Percentiles rank a stretch among this genome's conserved stretches.
phyloP scores from a whole-genome alignment of 2,797 vertebrate species.

The Hephaestus fuliginosus region DNA sequence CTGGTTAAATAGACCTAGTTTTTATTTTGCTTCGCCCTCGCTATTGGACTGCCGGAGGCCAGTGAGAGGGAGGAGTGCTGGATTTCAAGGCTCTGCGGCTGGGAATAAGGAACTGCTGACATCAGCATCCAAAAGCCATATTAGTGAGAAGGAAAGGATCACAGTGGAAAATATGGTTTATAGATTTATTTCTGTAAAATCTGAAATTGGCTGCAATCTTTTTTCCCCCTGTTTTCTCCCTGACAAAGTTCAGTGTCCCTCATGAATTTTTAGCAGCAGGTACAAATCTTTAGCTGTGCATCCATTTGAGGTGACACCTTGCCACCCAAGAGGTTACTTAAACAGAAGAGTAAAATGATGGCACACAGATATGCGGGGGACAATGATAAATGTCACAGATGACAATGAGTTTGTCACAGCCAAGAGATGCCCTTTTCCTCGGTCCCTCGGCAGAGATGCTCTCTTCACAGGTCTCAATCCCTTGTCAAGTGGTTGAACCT shows the following conservation, averaged over 20 bases:
- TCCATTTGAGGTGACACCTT: constrained; percentile 34
- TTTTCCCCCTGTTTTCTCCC: neutral
- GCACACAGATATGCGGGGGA: constrained; percentile 66
- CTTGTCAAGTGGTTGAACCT: constrained; percentile 83
- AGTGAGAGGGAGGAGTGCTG: constrained; percentile 44
- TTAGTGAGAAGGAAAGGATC: constrained; percentile 65
- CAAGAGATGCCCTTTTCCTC: constrained; percentile 83
- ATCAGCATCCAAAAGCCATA: constrained; percentile 76
- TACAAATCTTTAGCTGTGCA: constrained; percentile 40
- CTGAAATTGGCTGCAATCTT: constrained; percentile 62
- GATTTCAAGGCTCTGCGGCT: constrained; percentile 58
- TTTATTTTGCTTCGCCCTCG: constrained; percentile 55
- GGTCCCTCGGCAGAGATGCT: constrained; percentile 78
- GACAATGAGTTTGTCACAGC: constrained; percentile 80
- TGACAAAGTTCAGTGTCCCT: constrained; percentile 41
- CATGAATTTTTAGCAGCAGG: constrained; percentile 58
- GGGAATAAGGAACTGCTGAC: constrained; percentile 75
- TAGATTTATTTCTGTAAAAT: constrained; percentile 77
- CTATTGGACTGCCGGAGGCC: constrained; percentile 58
- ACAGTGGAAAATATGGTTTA: constrained; percentile 61
- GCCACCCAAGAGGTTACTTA: constrained; percentile 36
- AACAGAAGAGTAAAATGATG: constrained; percentile 58
- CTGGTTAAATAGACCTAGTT: constrained; percentile 67
- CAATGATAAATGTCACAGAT: constrained; percentile 85
- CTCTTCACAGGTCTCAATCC: constrained; percentile 80